Evolutionary conservation across 2,797 vertebrate species (phyloP).

Genomic region (Decapterus maruadsi): DNA sequence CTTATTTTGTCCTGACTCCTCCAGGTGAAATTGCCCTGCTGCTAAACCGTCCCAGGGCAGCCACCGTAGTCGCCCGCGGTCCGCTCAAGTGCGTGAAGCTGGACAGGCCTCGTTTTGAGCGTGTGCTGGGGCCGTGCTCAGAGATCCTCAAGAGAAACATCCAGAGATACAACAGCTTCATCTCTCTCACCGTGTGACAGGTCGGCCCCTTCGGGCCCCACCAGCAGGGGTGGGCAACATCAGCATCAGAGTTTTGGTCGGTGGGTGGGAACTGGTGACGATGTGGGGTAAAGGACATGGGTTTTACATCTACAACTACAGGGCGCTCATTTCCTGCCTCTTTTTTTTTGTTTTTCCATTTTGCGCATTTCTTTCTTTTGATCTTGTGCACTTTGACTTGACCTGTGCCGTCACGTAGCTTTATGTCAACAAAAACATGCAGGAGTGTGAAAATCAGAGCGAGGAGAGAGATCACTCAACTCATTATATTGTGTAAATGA

Average conservation of each 20-base stretch:
- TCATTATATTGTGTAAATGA: conserved; percentile 48
- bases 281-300: conserved; percentile 42
- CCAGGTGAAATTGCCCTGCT: conserved; percentile 94
- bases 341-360: conserved; percentile 30
- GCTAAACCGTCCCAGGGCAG: conserved; percentile 93
- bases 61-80: conserved; percentile 94
- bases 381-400: conserved; percentile 86
- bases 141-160: conserved; percentile 98
- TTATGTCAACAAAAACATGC: conserved; percentile 78
- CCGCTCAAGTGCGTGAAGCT: conserved; percentile 96
- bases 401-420: conserved; percentile 86
- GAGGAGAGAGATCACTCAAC: conserved; percentile 26
- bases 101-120: conserved; percentile 95
- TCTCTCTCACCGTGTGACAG: conserved; percentile 93
- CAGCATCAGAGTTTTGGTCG: conserved; percentile 67
- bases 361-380: conserved; percentile 63
- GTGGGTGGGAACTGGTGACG: conserved; percentile 60
- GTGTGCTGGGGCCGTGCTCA: conserved; percentile 95
- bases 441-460: conserved; percentile 50
- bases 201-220: conserved; percentile 47
- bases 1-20: background rate
- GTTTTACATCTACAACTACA: conserved; percentile 58
- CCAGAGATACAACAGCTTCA: conserved; percentile 99
- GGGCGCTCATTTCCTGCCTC: conserved; percentile 66
- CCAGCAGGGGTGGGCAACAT: conserved; percentile 67